These are phyloP conservation scores for Cataglyphis albicans DNA, from an alignment of 2,888 invertebrate species.

Conservation along the genomic window DNA sequence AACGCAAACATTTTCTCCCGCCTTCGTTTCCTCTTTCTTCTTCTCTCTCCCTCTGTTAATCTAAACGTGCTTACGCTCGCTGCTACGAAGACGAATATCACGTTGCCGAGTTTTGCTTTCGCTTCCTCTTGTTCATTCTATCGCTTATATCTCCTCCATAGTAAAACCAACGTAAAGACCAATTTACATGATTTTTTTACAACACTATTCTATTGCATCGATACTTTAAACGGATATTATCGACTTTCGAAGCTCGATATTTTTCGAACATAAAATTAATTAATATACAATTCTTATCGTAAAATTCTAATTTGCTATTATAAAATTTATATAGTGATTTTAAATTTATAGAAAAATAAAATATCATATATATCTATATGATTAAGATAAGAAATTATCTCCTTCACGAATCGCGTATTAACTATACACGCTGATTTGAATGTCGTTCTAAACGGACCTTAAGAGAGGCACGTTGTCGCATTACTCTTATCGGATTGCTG, in stretches of 20 bases:
- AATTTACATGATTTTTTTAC: not conserved
- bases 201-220: not conserved
- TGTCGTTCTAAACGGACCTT: slow-evolving; percentile 28
- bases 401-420: not conserved
- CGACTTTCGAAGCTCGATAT: not conserved
- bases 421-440: not conserved
- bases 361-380: not conserved
- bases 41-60: slow-evolving; percentile 13
- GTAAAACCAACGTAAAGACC: not conserved
- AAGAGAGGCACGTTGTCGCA: not conserved
- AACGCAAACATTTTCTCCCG: slow-evolving; percentile 23
- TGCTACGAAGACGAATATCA: slow-evolving; percentile 57
- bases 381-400: not conserved
- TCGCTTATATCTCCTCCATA: not conserved
- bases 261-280: not conserved
- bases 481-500: slow-evolving; percentile 60
- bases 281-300: slow-evolving; percentile 10
- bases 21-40: slow-evolving; percentile 18
- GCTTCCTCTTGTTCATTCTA: slow-evolving; percentile 7
- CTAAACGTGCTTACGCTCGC: slow-evolving; percentile 25
- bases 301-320: not conserved
- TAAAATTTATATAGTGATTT: not conserved
- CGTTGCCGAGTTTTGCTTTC: slow-evolving; percentile 54
- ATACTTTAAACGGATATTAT: not conserved
- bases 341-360: not conserved